phyloP scores from a whole-genome alignment of 2,797 vertebrate species.

The Monodelphis domestica region DNA sequence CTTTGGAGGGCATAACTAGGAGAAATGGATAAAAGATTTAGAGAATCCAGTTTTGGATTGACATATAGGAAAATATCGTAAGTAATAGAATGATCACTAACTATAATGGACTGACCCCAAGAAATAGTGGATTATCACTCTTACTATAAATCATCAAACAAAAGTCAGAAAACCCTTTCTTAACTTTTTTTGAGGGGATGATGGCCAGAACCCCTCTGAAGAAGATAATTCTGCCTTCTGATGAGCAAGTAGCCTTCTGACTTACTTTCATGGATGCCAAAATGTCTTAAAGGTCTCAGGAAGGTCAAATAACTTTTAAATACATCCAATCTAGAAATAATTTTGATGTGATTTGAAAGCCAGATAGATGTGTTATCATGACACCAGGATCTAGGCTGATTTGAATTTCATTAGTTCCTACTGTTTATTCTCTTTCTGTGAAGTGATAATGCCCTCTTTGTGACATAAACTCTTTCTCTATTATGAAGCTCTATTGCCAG shows the following conservation, averaged over 20 bases:
- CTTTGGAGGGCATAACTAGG: not conserved
- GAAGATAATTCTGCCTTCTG: slow-evolving; percentile 24
- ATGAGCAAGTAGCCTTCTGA: slow-evolving; percentile 8
- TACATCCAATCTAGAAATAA: slow-evolving; percentile 39
- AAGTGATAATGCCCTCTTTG: slow-evolving; percentile 66
- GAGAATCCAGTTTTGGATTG: not conserved
- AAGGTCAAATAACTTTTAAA: slow-evolving; percentile 67
- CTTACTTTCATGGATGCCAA: slow-evolving; percentile 6
- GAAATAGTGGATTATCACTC: not conserved
- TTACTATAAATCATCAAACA: not conserved
- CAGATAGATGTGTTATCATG: slow-evolving; percentile 64
- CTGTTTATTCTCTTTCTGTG: slow-evolving; percentile 49
- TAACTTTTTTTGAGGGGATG: not conserved
- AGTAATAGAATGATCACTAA: not conserved
- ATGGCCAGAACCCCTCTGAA: not conserved
- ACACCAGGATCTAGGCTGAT: slow-evolving; percentile 64
- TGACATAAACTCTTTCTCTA: slow-evolving; percentile 32
- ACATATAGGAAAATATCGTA: not conserved
- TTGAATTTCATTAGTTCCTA: slow-evolving; percentile 71
- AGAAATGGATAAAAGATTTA: not conserved
- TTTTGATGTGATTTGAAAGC: slow-evolving; percentile 69
- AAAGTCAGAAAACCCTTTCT: not conserved
- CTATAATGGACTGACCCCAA: not conserved
- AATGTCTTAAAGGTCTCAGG: slow-evolving; percentile 37
- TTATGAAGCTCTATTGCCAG: slow-evolving; percentile 60